A percentile compares a stretch with the other conserved stretches of the same genome.
Conservation (phyloP, 2,888 invertebrate species). For the Drosophila meridionalis region DNA sequence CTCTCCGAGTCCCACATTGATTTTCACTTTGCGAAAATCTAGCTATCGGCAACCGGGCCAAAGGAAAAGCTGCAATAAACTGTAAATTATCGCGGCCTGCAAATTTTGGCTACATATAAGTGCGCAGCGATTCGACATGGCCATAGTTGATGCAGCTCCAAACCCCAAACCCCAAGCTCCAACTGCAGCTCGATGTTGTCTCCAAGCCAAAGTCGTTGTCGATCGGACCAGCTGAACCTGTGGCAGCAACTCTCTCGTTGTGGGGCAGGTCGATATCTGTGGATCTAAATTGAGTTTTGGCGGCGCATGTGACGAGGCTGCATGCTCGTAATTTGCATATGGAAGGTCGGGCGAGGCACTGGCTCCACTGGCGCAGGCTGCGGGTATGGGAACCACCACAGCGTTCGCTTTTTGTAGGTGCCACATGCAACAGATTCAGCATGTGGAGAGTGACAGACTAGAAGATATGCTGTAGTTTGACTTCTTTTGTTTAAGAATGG, state of each 20-base stretch:
- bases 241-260: constrained; percentile 52
- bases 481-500: not conserved
- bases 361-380: constrained; percentile 6
- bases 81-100: constrained; percentile 42
- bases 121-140: constrained; percentile 36
- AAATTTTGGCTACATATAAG: constrained; percentile 46
- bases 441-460: no score
- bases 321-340: constrained; percentile 81
- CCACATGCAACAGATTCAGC: constrained; percentile 51
- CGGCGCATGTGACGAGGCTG: constrained; percentile 76
- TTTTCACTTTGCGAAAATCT: constrained; percentile 15
- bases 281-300: constrained; percentile 80
- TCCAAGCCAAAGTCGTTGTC: constrained; percentile 24
- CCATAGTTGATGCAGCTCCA: constrained; percentile 1
- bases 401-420: constrained; percentile 64
- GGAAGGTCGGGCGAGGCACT: constrained; percentile 62
- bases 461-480: not conserved
- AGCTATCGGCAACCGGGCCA: constrained; percentile 15
- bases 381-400: constrained; percentile 79
- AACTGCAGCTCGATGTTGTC: constrained; percentile 28
- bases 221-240: constrained; percentile 54
- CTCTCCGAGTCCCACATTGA: constrained; percentile 2
- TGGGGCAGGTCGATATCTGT: constrained; percentile 67
- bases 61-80: constrained; percentile 35
- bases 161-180: not conserved